phyloP scores from a whole-genome alignment of 2,888 invertebrate species.

The Acronicta aceris region DNA sequence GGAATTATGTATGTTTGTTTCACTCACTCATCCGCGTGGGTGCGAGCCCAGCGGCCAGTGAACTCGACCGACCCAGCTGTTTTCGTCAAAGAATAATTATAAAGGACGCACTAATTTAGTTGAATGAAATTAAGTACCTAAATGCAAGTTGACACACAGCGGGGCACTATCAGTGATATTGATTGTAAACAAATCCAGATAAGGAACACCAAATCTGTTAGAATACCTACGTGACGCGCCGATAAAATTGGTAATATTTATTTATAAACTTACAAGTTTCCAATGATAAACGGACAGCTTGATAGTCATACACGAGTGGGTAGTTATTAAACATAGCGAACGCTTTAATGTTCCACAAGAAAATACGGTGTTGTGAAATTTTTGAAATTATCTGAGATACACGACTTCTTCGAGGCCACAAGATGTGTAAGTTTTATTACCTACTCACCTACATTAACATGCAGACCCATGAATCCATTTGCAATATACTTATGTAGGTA shows the following conservation, averaged over 20 bases:
- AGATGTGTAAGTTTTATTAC: too few species aligned
- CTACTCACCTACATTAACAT: too few species aligned
- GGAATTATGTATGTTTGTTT: conserved; percentile 49
- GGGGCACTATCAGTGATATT: conserved; percentile 20
- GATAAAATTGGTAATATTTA: conserved; percentile 11
- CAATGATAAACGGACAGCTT: conserved; percentile 19
- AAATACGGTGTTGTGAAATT: too few species aligned
- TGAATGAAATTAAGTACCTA: conserved; percentile 50
- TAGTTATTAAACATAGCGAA: conserved; percentile 13
- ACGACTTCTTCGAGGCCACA: too few species aligned
- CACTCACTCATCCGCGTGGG: conserved; percentile 66
- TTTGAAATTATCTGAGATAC: too few species aligned
- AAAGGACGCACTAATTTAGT: conserved; percentile 57
- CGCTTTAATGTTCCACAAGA: too few species aligned
- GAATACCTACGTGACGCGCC: conserved; percentile 22
- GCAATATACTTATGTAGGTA: too few species aligned
- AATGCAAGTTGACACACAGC: conserved; percentile 34
- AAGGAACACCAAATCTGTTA: conserved; percentile 26
- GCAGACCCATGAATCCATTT: too few species aligned
- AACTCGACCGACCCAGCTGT: conserved; percentile 75
- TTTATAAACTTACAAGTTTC: conserved; percentile 14
- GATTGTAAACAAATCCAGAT: conserved; percentile 42
- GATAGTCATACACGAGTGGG: conserved; percentile 22
- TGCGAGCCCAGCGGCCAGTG: conserved; percentile 72
- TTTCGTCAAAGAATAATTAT: conserved; percentile 68